These are phyloP conservation scores for Nicator chloris DNA, from an alignment of 2,113 vertebrate species.

Conservation along the genomic window DNA sequence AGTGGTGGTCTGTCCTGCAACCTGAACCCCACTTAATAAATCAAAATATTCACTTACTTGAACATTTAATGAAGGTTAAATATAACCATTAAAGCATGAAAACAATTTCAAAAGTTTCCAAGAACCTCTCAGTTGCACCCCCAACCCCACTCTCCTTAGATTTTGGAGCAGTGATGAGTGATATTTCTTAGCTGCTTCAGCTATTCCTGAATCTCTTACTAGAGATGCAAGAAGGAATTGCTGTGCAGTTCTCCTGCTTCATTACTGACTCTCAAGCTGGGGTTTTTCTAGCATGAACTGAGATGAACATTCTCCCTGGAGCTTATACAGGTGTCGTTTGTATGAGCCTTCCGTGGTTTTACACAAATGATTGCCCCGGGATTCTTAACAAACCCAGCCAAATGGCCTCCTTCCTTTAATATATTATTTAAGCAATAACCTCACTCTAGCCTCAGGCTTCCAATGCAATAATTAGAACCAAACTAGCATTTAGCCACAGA, in stretches of 20 bases:
- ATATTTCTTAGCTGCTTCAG: conserved; percentile 57
- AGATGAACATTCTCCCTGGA: background rate
- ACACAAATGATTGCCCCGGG: background rate
- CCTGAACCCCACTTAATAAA: conserved; percentile 37
- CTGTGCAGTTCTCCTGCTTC: background rate
- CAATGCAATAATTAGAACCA: background rate
- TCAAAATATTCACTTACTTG: conserved; percentile 56
- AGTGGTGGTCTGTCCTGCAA: conserved; percentile 50
- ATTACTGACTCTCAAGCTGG: background rate
- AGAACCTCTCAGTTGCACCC: conserved; percentile 3
- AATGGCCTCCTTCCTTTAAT: background rate
- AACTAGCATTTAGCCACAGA: background rate
- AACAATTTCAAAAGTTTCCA: conserved; percentile 55
- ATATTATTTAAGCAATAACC: background rate
- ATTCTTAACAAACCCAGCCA: background rate
- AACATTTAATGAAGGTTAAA: conserved; percentile 62
- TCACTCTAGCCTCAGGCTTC: background rate
- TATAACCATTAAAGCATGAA: conserved; percentile 54
- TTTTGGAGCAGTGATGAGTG: conserved; percentile 65
- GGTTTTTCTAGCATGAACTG: background rate
- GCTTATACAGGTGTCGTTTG: conserved; percentile 23
- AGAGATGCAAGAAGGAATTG: background rate
- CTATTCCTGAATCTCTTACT: background rate
- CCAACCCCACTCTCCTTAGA: background rate
- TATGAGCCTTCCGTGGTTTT: background rate